phyloP scores from a whole-genome alignment of 2,797 vertebrate genomes.

The Neosilurus mollespiculum region DNA sequence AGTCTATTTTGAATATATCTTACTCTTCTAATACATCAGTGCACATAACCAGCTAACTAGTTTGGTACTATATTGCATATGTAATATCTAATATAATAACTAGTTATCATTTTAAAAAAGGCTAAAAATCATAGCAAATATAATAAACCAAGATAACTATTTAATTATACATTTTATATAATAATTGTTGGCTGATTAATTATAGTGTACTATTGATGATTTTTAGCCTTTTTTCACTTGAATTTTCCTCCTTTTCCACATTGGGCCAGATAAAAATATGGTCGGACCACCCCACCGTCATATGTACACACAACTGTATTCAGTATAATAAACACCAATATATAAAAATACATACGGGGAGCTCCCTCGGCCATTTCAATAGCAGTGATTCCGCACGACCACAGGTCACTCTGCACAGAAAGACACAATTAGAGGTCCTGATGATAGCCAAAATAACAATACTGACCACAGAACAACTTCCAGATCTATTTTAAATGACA shows the following conservation, averaged over 20 bases:
- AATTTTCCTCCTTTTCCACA: background rate
- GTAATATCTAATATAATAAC: too few species aligned
- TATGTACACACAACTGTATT: background rate
- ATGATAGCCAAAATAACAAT: background rate
- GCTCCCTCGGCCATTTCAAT: conserved; percentile 99
- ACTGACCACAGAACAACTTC: background rate
- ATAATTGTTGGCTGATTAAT: too few species aligned
- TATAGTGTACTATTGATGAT: too few species aligned
- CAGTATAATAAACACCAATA: background rate
- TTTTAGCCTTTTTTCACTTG: background rate
- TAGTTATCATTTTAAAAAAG: too few species aligned
- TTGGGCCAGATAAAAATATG: background rate
- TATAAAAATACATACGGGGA: conserved; percentile 85
- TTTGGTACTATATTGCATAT: too few species aligned
- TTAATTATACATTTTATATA: too few species aligned
- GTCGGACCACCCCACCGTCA: background rate
- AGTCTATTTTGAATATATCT: background rate
- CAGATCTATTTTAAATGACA: background rate
- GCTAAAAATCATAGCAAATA: too few species aligned
- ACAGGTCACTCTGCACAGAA: conserved; percentile 87
- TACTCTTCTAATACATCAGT: too few species aligned
- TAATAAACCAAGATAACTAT: too few species aligned
- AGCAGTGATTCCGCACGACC: conserved; percentile 96
- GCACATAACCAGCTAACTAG: too few species aligned
- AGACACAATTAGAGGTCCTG: conserved; percentile 1